Evolutionary conservation across 2,888 invertebrate genomes (phyloP), one percentile per base, ranked within the genome.

Genomic region (Eupithecia exiguata): DNA sequence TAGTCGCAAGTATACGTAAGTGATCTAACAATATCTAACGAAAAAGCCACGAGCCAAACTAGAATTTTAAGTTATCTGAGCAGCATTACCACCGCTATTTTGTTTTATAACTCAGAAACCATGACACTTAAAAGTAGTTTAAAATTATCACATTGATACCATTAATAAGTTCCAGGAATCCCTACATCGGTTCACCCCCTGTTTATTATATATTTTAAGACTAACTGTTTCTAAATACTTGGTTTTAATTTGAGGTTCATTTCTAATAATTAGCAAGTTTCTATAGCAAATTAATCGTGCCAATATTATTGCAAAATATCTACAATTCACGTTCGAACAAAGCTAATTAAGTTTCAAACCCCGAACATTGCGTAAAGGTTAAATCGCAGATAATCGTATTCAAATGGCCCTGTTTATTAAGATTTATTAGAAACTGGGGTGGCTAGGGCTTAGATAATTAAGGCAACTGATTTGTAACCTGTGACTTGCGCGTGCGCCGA

Each of bases 401-500:
- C 83, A 84, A 84, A 83, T 83, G 78, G 79, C 75, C 67, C 71
- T 79, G 82, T 84, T 85, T 81, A 82, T 79, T 79, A 83, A 85
- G 84, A 87, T 86, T 87, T 86, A 86, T 83, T 77, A 79, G 76
- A 73, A 81, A 79, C 80, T 72, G 78, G 76, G 78, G 82, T 75
- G 65, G 66, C 72, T 66, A 63, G 2, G n/a, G 30, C 21, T 61
- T 46, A 38, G 16, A 69, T 58, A 18, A 40, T n/a, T 43, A n/a
- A 38, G 25, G 63, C 16, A 49, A 25, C 36, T 70, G 36, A 18
- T 65, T 35, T 83, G 80, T 84, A 84, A 82, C 84, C 84, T 88
- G 87, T 84, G 84, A 82, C 87, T 83, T 84, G 83, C 82, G 85
- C 79, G 75, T 74, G 79, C 77, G 72, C 79, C 40, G 53, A 65